These are phyloP conservation scores for Platysteira castanea DNA, from an alignment of 2,113 vertebrate genomes.

Conservation along the genomic window DNA sequence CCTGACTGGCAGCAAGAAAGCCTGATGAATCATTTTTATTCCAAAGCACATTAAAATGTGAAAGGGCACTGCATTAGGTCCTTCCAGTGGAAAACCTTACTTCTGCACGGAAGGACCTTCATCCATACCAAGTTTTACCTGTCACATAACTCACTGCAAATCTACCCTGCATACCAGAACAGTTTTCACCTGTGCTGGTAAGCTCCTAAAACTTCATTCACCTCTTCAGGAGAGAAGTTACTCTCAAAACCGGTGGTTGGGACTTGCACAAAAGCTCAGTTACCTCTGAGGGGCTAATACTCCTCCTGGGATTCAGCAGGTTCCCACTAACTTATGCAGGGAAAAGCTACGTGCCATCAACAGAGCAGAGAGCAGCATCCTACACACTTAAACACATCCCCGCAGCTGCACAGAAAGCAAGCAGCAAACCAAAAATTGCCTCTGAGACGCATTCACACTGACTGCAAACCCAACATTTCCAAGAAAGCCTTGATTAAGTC, in stretches of 20 bases:
- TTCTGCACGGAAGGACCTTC: neutral
- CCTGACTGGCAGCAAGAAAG: neutral
- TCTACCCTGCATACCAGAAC: neutral
- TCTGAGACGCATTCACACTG: neutral
- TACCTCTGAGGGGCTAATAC: neutral
- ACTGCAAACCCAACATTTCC: neutral
- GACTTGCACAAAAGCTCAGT: neutral
- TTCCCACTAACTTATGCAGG: neutral
- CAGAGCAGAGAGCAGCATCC: neutral
- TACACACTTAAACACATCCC: neutral
- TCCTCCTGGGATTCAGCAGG: neutral
- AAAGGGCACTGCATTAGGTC: neutral
- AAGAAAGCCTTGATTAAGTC: neutral
- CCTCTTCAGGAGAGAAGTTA: neutral
- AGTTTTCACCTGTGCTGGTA: neutral
- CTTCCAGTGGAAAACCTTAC: neutral
- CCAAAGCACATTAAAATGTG: neutral
- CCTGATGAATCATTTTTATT: neutral
- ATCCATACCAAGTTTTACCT: neutral
- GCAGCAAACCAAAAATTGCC: neutral
- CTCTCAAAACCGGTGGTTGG: neutral
- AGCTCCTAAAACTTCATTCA: neutral
- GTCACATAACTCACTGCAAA: neutral
- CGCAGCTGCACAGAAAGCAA: neutral
- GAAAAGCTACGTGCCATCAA: neutral